phyloP scores from a whole-genome alignment of 2,888 invertebrate genomes.

The Bedellia somnulentella region DNA sequence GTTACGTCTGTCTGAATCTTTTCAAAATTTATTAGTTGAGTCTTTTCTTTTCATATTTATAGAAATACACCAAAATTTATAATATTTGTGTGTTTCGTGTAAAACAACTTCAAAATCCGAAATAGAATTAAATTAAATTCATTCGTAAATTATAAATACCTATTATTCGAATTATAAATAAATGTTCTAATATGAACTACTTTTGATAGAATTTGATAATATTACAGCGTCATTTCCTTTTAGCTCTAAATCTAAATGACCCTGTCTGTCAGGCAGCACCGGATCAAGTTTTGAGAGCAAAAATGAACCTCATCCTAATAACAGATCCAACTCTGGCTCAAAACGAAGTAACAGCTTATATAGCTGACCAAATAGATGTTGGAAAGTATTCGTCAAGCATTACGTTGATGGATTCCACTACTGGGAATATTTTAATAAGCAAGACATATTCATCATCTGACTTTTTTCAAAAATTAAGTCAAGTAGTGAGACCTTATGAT shows the following conservation, averaged over 20 bases:
- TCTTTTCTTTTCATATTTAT: too few relatives aligned
- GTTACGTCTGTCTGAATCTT: too few relatives aligned
- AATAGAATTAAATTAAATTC: too few relatives aligned
- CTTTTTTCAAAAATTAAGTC: slow-evolving; percentile 30
- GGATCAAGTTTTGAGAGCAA: slow-evolving; percentile 14
- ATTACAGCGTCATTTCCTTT: too few relatives aligned
- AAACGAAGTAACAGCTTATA: slow-evolving; percentile 34
- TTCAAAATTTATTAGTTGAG: too few relatives aligned
- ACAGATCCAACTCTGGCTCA: slow-evolving; percentile 40
- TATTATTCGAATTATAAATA: too few relatives aligned
- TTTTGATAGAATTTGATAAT: too few relatives aligned
- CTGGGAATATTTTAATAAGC: slow-evolving; percentile 54
- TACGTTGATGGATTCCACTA: slow-evolving; percentile 57
- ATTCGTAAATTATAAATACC: too few relatives aligned
- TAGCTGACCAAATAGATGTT: slow-evolving; percentile 55
- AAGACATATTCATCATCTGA: slow-evolving; percentile 49
- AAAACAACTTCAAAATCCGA: too few relatives aligned
- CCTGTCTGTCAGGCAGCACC: slow-evolving; percentile 25
- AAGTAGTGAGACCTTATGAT: slow-evolving; percentile 6
- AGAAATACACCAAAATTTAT: too few relatives aligned
- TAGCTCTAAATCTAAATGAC: slow-evolving; percentile 35
- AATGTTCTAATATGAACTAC: too few relatives aligned
- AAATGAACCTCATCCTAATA: slow-evolving; percentile 59
- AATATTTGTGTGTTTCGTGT: too few relatives aligned
- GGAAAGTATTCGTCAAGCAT: slow-evolving; percentile 59